A percentile compares a stretch with the other conserved stretches of the same genome.
These are phyloP conservation scores for Nebria brevicollis DNA, from an alignment of 2,888 invertebrate species.

Conservation along the genomic window DNA sequence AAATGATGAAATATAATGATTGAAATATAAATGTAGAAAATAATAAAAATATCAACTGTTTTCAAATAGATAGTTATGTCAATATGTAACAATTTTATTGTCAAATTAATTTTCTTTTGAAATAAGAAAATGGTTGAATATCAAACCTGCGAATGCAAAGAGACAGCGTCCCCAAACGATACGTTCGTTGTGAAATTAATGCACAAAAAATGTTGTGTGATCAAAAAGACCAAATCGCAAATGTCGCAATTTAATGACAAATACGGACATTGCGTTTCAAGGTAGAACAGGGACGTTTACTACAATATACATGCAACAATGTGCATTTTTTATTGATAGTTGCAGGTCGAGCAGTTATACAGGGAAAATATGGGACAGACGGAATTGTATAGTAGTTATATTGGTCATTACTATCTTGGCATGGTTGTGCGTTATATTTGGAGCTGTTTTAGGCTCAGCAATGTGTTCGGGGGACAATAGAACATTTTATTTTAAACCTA, in stretches of 20 bases:
- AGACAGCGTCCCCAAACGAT: slow-evolving; percentile 2
- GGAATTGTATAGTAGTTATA: not conserved
- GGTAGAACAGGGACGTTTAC: not conserved
- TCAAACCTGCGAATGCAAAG: not conserved
- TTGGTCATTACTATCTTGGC: slow-evolving; percentile 2
- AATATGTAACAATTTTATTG: slow-evolving; percentile 9
- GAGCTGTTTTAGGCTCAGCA: slow-evolving; percentile 23
- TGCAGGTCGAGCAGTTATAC: not conserved
- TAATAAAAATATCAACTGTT: slow-evolving; percentile 6
- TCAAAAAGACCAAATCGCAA: slow-evolving; percentile 24
- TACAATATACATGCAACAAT: not conserved
- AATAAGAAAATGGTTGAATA: slow-evolving; percentile 1
- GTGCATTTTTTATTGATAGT: not conserved
- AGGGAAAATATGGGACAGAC: not conserved
- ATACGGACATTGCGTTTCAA: not conserved
- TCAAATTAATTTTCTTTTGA: slow-evolving; percentile 9
- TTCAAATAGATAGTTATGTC: not conserved
- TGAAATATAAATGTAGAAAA: too few species aligned
- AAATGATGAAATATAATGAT: too few species aligned
- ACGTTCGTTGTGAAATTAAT: slow-evolving; percentile 26
- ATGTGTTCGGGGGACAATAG: slow-evolving; percentile 15
- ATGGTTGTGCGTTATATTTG: slow-evolving; percentile 32
- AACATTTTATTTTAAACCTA: not conserved
- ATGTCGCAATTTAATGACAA: slow-evolving; percentile 21
- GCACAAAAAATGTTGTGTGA: slow-evolving; percentile 30